Evolutionary conservation across 2,888 invertebrate species (phyloP), one percentile per base, ranked within the genome.

Genomic region (Ormyrus pomaceus): DNA sequence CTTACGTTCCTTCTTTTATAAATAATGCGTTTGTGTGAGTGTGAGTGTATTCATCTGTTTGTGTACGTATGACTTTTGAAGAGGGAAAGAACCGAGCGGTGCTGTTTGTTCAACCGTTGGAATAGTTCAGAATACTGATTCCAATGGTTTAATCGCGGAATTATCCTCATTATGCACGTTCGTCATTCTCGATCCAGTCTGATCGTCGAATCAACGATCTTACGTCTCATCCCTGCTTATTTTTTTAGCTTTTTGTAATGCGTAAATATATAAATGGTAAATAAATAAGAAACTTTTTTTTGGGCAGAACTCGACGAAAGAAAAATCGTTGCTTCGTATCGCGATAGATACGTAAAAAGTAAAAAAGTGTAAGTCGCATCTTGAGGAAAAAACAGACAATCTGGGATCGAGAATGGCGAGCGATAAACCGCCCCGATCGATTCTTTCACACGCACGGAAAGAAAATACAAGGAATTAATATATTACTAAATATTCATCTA

Each of bases 401-500:
- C 71, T 34, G 3, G 58, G 66, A 66, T 77, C 72, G 66, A 78
- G 78, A 74, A 58, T 62, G 34, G 73, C 73, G 70, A 58, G 34
- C 10, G 13, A 46, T 5, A 34, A 9, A 48, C 45, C 58, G 64
- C 59, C 56, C 19, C 73, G 46, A 58, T 74, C 74, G 74, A 56
- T 56, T 79, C 69, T 56, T 74, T 69, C 46, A n/a, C 53, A 66
- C 65, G 72, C 59, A 64, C 46, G 53, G 4, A 6, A 7, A 50
- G 45, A 13, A 13, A 34, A 34, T 80, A 84, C 74, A 72, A 85
- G 68, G 83, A 84, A 84, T 86, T 84, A 83, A 87, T 88, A 87
- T 88, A 87, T 87, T 87, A 88, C 87, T 89, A 87, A 87, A 88
- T 88, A 87, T 86, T 84, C 80, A 84, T 86, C 85, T 87, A 87